Evolutionary conservation across 2,797 vertebrate genomes (phyloP).

Genomic region (Syncerus caffer): DNA sequence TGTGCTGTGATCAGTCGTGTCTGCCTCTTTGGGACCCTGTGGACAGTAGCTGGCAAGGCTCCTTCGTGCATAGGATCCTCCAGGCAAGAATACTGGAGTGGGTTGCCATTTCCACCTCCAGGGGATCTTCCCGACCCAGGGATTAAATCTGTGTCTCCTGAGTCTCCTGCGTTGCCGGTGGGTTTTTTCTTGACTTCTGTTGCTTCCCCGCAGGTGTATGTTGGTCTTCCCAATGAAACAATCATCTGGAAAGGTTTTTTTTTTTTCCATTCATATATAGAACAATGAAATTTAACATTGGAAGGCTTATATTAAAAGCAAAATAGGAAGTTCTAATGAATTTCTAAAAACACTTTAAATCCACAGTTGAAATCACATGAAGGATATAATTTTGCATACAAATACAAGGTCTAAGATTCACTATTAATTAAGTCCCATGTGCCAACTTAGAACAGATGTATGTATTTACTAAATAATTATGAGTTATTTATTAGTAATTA

Average conservation of each 20-base stretch:
- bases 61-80: rapidly evolving
- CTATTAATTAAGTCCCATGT: neutral
- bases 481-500: constrained; percentile 52
- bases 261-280: neutral
- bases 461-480: constrained; percentile 65
- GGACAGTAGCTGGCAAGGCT: neutral
- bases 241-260: neutral
- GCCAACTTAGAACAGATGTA: constrained; percentile 47
- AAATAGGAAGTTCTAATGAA: neutral
- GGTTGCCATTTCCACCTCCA: neutral
- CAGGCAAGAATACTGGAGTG: neutral
- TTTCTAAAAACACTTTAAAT: constrained; percentile 31
- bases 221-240: neutral
- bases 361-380: neutral
- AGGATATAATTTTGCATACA: neutral
- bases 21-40: neutral
- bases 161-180: rapidly evolving
- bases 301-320: neutral
- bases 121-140: neutral
- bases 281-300: neutral
- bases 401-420: neutral
- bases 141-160: neutral
- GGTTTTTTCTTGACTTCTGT: neutral
- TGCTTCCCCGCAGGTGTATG: neutral
- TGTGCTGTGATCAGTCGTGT: neutral